phyloP scores from a whole-genome alignment of 2,113 vertebrate genomes.

The Chinchilla lanigera region DNA sequence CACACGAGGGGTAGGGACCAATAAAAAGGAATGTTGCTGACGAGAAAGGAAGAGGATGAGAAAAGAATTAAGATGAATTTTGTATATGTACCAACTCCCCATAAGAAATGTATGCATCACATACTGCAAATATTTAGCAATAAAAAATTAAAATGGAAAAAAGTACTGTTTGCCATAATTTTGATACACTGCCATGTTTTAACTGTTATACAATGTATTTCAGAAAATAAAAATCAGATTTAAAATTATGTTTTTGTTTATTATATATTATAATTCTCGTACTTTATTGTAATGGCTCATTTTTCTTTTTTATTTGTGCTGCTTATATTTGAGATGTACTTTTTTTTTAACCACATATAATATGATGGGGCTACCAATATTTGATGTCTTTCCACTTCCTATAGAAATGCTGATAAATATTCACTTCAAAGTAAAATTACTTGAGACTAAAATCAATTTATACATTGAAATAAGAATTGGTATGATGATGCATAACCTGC shows the following conservation, averaged over 20 bases:
- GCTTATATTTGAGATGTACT: neutral
- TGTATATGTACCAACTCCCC: too few species aligned
- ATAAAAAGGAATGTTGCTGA: too few species aligned
- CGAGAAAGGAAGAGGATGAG: too few species aligned
- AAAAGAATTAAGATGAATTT: too few species aligned
- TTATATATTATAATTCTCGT: neutral
- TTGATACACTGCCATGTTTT: neutral
- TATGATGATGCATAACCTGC: neutral
- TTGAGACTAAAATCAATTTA: neutral
- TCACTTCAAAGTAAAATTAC: neutral
- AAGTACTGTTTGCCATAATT: neutral
- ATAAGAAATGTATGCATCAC: too few species aligned
- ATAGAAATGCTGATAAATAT: neutral
- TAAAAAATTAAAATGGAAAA: too few species aligned
- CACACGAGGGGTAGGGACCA: too few species aligned
- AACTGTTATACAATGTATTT: neutral
- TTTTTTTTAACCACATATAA: too few species aligned
- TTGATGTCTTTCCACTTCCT: neutral
- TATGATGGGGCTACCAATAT: neutral
- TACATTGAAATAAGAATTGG: neutral
- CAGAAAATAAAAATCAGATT: neutral
- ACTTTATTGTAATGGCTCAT: neutral
- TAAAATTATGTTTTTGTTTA: neutral
- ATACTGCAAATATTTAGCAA: too few species aligned
- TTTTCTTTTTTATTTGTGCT: neutral